phyloP scores from a whole-genome alignment of 2,888 invertebrate species.

The Dryocosmus kuriphilus region DNA sequence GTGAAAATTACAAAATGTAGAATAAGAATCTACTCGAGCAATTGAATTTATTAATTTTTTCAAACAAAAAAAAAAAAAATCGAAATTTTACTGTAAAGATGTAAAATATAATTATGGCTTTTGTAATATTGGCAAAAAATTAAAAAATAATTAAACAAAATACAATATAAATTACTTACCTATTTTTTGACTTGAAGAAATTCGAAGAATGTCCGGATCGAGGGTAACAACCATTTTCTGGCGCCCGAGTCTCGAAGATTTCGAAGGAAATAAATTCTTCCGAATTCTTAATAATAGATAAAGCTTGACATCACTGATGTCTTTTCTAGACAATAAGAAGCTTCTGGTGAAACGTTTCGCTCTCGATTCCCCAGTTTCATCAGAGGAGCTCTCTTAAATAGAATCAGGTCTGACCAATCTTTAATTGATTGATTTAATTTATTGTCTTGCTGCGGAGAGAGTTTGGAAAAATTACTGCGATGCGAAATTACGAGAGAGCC shows the following conservation, averaged over 20 bases:
- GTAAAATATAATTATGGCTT: too few relatives aligned
- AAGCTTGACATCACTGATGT: not conserved
- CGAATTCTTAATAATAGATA: not conserved
- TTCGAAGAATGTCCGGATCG: constrained; percentile 3
- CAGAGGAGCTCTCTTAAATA: constrained; percentile 38
- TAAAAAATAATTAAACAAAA: not conserved
- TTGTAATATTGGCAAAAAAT: not conserved
- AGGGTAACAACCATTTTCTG: constrained; percentile 15
- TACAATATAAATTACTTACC: not conserved
- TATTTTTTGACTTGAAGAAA: constrained; percentile 24
- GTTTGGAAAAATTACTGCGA: not conserved
- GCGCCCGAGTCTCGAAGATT: not conserved
- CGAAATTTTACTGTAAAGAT: too few relatives aligned
- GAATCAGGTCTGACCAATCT: constrained; percentile 34
- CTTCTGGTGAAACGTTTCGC: constrained; percentile 18
- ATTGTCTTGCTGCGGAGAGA: not conserved
- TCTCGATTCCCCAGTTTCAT: constrained; percentile 40
- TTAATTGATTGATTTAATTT: constrained; percentile 32
- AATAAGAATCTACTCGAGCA: too few relatives aligned
- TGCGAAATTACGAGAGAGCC: not conserved
- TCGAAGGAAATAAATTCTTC: not conserved
- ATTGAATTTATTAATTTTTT: not conserved
- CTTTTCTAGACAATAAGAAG: constrained; percentile 20
- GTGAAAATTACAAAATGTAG: too few relatives aligned
- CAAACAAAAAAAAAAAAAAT: not conserved